These are phyloP conservation scores for Rhineura floridana DNA, from an alignment of 2,113 vertebrate genomes.

Conservation along the genomic window DNA sequence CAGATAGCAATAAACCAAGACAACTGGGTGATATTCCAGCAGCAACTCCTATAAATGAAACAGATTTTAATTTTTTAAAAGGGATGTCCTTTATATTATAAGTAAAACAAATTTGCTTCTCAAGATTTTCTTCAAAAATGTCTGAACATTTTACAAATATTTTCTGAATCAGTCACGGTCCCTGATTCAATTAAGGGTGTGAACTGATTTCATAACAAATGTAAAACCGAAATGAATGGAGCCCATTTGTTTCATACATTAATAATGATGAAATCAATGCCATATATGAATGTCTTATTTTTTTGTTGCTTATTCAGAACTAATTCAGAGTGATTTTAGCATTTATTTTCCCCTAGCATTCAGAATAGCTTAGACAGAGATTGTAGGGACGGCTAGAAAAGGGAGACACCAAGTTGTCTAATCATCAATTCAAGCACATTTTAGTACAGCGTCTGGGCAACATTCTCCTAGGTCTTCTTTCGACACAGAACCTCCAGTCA, in stretches of 20 bases:
- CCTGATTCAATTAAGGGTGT: background rate
- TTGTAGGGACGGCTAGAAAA: no score
- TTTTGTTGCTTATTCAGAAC: background rate
- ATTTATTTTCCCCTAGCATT: background rate
- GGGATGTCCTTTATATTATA: background rate
- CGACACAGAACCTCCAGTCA: background rate
- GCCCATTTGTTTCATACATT: background rate
- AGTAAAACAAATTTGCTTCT: background rate
- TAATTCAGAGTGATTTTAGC: background rate
- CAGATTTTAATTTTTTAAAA: background rate
- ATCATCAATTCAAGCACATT: background rate
- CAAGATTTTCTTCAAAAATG: background rate
- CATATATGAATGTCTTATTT: background rate
- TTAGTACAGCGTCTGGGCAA: background rate
- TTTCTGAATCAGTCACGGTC: background rate
- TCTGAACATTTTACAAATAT: background rate
- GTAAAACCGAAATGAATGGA: background rate
- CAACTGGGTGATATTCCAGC: constrained; percentile 69
- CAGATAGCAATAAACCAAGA: constrained; percentile 78
- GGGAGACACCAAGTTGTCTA: no score
- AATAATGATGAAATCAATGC: background rate
- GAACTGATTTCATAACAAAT: background rate
- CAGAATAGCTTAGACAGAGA: background rate
- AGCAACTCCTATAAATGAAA: constrained; percentile 68
- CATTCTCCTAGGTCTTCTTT: no score